These are phyloP conservation scores for Perca flavescens DNA, from an alignment of 2,113 vertebrate species.

Conservation along the genomic window DNA sequence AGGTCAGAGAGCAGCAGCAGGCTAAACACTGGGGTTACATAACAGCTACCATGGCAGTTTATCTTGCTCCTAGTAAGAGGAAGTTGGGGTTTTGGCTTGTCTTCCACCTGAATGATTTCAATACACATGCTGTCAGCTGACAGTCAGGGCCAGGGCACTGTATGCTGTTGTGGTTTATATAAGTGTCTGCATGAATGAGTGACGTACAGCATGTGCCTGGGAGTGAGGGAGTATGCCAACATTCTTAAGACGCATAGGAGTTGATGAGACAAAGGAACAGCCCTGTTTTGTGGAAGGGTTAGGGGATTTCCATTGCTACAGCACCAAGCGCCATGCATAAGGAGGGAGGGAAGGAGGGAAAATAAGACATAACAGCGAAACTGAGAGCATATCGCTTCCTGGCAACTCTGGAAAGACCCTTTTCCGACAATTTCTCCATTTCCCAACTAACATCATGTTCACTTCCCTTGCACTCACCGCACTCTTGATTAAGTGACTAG, in stretches of 20 bases:
- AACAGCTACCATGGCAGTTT: slow-evolving; percentile 48
- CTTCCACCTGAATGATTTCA: slow-evolving; percentile 19
- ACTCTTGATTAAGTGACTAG: slow-evolving; percentile 1
- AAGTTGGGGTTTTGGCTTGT: slow-evolving; percentile 47
- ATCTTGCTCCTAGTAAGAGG: slow-evolving; percentile 41
- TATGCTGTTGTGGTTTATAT: neutral
- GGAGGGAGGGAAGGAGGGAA: slow-evolving; percentile 30
- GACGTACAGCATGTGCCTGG: slow-evolving; percentile 48
- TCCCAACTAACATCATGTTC: slow-evolving; percentile 26
- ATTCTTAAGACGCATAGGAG: slow-evolving; percentile 63
- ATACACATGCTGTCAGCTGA: slow-evolving; percentile 23
- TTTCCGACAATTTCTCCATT: slow-evolving; percentile 46
- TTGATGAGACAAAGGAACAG: slow-evolving; percentile 59
- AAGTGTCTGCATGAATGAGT: slow-evolving; percentile 41
- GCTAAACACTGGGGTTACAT: slow-evolving; percentile 47
- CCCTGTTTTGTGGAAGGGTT: slow-evolving; percentile 57
- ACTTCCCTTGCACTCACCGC: slow-evolving; percentile 25
- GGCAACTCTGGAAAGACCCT: slow-evolving; percentile 70
- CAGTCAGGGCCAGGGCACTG: neutral
- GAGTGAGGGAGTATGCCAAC: slow-evolving; percentile 11
- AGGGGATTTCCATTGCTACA: slow-evolving; percentile 73
- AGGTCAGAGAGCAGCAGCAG: slow-evolving; percentile 49
- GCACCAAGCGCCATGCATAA: neutral
- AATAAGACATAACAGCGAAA: slow-evolving; percentile 50
- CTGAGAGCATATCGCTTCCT: slow-evolving; percentile 49